Evolutionary conservation across 2,797 vertebrate species (phyloP).

Genomic region (Sternarchorhynchus goeldii): DNA sequence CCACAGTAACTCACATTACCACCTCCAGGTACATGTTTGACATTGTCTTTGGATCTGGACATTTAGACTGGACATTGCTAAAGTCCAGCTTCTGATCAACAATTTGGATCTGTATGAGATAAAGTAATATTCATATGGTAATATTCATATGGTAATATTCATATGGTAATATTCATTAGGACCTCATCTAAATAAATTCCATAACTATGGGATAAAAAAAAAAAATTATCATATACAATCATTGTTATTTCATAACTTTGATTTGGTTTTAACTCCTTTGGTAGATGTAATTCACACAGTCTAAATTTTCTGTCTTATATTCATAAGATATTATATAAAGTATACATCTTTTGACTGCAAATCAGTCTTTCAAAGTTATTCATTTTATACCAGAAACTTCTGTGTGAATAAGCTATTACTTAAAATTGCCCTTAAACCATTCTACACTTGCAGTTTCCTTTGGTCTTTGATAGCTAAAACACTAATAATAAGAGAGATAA

Average conservation of each 20-base stretch:
- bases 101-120: constrained; percentile 82
- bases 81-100: constrained; percentile 92
- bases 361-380: neutral
- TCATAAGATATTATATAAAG: too few species aligned
- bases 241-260: too few species aligned
- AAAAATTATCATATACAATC: neutral
- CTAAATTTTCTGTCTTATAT: too few species aligned
- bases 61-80: too few species aligned
- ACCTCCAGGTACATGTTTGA: constrained; percentile 79
- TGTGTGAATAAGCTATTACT: neutral
- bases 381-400: neutral
- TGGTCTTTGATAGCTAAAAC: neutral
- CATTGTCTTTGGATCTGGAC: too few species aligned
- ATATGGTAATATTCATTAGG: constrained; percentile 20
- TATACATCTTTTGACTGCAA: constrained; percentile 1
- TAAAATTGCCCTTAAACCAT: neutral
- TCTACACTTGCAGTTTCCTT: neutral
- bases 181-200: neutral
- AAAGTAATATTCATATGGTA: constrained; percentile 26
- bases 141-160: too few species aligned
- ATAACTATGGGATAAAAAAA: neutral
- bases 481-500: neutral
- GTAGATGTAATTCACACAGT: too few species aligned
- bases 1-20: constrained; percentile 77
- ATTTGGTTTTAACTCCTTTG: too few species aligned